These are phyloP conservation scores for Podarcis siculus DNA, from an alignment of 2,797 vertebrate species.

Conservation along the genomic window DNA sequence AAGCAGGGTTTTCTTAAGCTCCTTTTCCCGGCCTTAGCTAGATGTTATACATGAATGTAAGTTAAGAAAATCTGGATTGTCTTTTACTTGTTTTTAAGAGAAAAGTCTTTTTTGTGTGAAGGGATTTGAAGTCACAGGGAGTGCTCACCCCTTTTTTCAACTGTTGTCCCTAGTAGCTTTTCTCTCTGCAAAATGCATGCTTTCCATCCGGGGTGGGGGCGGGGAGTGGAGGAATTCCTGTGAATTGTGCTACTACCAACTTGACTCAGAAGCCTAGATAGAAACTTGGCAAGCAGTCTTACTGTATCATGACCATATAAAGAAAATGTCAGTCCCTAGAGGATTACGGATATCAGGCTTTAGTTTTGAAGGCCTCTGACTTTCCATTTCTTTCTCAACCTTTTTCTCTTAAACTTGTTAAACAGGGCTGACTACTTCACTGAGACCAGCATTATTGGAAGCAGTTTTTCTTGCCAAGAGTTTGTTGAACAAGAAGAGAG, in stretches of 20 bases:
- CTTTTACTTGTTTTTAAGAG: neutral
- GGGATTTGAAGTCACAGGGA: neutral
- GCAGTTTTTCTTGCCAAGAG: neutral
- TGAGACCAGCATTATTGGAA: neutral
- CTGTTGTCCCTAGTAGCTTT: neutral
- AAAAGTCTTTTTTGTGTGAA: neutral
- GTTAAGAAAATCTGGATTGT: neutral
- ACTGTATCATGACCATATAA: neutral
- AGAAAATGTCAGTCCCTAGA: neutral
- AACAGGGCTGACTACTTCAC: constrained; percentile 4
- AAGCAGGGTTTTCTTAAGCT: neutral
- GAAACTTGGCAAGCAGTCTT: neutral
- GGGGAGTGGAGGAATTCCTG: too few species aligned
- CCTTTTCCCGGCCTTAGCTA: neutral
- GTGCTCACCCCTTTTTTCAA: neutral
- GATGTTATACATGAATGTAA: neutral
- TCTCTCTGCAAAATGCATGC: neutral
- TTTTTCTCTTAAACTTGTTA: neutral
- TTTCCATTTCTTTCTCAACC: neutral
- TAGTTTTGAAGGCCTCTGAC: neutral
- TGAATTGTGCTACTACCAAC: neutral
- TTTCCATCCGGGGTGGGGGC: neutral
- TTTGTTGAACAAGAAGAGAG: neutral
- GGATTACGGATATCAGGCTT: neutral
- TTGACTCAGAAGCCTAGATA: neutral